Evolutionary conservation across 1,140 invertebrate species (phyloP).

Genomic region (Aphidius ervi): DNA sequence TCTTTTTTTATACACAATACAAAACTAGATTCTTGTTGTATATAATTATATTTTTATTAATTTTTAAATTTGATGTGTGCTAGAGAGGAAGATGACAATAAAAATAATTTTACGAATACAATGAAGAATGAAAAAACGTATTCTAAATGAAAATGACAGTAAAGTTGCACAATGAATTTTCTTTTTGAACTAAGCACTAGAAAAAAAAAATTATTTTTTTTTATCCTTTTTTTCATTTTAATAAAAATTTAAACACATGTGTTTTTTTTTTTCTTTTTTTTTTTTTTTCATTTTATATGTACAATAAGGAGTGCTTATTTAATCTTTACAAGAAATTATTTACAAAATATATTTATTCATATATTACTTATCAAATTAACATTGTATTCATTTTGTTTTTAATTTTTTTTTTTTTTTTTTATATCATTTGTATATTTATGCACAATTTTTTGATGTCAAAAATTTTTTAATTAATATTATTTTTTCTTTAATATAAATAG

Average conservation of each 20-base stretch:
- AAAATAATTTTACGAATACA: constrained; percentile 25
- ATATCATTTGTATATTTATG: constrained; percentile 38
- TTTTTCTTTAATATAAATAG: constrained; percentile 41
- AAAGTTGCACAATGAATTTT: constrained; percentile 11
- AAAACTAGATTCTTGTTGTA: constrained; percentile 41
- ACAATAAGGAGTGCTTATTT: constrained; percentile 40
- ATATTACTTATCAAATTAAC: constrained; percentile 52
- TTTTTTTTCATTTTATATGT: constrained; percentile 29
- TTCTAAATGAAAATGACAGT: constrained; percentile 32
- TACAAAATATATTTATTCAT: constrained; percentile 53
- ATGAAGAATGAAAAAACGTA: constrained; percentile 34
- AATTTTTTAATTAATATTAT: constrained; percentile 29
- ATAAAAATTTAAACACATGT: constrained; percentile 47
- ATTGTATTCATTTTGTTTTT: constrained; percentile 42
- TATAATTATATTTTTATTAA: no score
- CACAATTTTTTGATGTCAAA: constrained; percentile 15
- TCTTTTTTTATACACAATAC: constrained; percentile 33
- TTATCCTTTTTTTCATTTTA: constrained; percentile 37
- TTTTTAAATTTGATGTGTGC: constrained; percentile 17
- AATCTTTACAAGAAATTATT: constrained; percentile 51
- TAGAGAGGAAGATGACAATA: constrained; percentile 30
- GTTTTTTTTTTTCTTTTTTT: constrained; percentile 20
- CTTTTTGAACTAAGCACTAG: constrained; percentile 25
- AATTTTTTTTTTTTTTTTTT: constrained; percentile 28
- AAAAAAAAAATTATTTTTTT: background rate